Conservation (phyloP, 1,140 invertebrate species). For the Gryon sp. region DNA sequence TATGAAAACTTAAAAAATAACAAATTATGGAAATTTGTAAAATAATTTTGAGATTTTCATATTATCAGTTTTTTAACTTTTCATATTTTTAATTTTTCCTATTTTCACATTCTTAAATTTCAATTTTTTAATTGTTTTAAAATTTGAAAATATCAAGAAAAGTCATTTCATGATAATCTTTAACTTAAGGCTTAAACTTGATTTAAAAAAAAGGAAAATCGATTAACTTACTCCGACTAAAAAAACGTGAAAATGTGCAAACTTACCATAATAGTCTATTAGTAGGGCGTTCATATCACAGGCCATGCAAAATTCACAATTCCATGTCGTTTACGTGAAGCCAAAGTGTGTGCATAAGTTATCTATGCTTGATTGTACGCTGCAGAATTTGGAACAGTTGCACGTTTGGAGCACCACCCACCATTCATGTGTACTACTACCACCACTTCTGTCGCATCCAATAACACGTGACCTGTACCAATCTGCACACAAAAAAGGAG, state of each 20-base stretch:
- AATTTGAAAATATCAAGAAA: no score
- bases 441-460: constrained; percentile 24
- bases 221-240: neutral
- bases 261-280: constrained; percentile 72
- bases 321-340: constrained; percentile 39
- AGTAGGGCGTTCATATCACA: constrained; percentile 72
- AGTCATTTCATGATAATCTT: no score
- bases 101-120: no score
- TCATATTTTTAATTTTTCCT: no score
- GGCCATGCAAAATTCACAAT: constrained; percentile 58
- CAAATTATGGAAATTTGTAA: no score
- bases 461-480: constrained; percentile 24
- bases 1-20: no score
- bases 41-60: no score
- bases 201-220: no score
- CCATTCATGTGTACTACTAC: constrained; percentile 47
- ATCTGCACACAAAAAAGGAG: constrained; percentile 15
- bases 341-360: constrained; percentile 9
- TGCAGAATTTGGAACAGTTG: constrained; percentile 38
- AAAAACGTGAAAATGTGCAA: constrained; percentile 12
- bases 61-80: no score
- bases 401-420: constrained; percentile 51
- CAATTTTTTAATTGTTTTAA: no score
- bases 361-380: constrained; percentile 41
- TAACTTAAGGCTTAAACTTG: no score